Percentiles rank a stretch among this genome's conserved stretches.
Conservation (phyloP, 2,888 invertebrate genomes). For the Tachina fera region DNA sequence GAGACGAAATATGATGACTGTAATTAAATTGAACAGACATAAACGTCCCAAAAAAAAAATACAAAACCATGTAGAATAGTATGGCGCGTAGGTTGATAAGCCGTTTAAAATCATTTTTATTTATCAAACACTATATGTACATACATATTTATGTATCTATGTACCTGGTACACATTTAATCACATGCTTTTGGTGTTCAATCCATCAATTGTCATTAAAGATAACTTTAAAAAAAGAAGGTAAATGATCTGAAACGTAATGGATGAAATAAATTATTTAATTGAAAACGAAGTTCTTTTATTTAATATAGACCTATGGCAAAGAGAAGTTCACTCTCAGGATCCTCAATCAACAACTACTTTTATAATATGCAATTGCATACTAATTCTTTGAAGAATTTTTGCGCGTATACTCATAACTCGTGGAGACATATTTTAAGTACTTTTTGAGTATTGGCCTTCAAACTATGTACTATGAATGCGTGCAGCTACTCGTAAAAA, state of each 20-base stretch:
- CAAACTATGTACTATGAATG: too few relatives aligned
- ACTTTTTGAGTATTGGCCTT: too few relatives aligned
- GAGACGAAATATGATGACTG: slow-evolving; percentile 19
- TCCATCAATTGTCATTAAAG: too few relatives aligned
- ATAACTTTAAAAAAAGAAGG: too few relatives aligned
- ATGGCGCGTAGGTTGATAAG: neutral
- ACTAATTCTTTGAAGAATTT: too few relatives aligned
- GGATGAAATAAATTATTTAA: neutral
- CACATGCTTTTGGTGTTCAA: neutral
- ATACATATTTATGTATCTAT: neutral
- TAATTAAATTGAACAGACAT: neutral
- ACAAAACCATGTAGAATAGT: neutral
- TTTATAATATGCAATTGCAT: too few relatives aligned
- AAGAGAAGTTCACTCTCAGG: too few relatives aligned
- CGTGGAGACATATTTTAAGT: too few relatives aligned
- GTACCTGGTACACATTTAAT: neutral
- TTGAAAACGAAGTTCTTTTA: neutral
- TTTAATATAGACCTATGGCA: too few relatives aligned
- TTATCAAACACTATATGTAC: neutral
- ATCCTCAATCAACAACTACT: too few relatives aligned
- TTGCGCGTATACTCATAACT: too few relatives aligned
- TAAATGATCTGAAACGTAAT: neutral
- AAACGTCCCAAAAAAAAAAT: neutral
- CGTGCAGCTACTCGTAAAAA: too few relatives aligned
- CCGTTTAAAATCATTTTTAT: neutral